phyloP scores from a whole-genome alignment of 2,888 invertebrate genomes.

The Platycheirus albimanus region DNA sequence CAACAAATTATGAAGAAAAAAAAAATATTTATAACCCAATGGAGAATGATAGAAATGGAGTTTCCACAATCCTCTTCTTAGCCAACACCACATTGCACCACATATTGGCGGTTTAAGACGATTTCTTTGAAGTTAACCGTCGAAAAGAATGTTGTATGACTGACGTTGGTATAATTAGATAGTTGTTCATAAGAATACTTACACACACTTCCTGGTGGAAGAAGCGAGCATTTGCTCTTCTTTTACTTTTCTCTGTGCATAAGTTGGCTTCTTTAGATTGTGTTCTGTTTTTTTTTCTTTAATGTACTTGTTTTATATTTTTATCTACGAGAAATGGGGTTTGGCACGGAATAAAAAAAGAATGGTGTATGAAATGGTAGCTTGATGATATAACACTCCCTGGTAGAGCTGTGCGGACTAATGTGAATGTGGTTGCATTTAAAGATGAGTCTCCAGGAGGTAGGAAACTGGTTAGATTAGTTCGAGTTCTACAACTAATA shows the following conservation, averaged over 20 bases:
- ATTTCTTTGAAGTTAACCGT: constrained; percentile 60
- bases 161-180: constrained; percentile 38
- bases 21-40: constrained; percentile 36
- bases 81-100: no score
- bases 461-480: constrained; percentile 24
- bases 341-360: constrained; percentile 2
- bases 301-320: constrained; percentile 1
- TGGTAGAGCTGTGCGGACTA: constrained; percentile 4
- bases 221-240: constrained; percentile 7
- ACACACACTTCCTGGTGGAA: constrained; percentile 48
- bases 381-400: constrained; percentile 39
- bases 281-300: not conserved
- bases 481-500: constrained; percentile 22
- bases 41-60: not conserved
- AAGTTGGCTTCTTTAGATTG: constrained; percentile 7
- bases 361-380: constrained; percentile 3
- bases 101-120: not conserved
- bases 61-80: constrained; percentile 8
- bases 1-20: constrained; percentile 15
- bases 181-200: constrained; percentile 12
- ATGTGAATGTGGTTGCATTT: constrained; percentile 18
- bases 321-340: constrained; percentile 16
- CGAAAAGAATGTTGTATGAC: constrained; percentile 27
- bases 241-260: not conserved
- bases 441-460: constrained; percentile 17